Conservation (phyloP, 2,113 vertebrate genomes). For the Alosa alosa region DNA sequence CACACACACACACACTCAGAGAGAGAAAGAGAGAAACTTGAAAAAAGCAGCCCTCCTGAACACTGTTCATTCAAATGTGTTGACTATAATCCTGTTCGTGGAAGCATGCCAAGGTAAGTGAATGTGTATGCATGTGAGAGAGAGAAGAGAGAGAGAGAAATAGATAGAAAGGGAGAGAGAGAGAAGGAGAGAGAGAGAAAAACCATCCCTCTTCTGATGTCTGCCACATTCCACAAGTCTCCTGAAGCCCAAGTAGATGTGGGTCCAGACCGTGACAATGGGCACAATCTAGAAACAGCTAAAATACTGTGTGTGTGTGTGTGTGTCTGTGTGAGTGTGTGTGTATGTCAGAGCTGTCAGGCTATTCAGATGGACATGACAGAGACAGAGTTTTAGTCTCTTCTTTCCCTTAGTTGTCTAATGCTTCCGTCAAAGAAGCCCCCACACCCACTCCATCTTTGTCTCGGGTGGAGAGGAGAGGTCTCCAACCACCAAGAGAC, state of each 20-base stretch:
- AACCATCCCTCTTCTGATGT: background rate
- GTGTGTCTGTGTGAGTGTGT: too few relatives aligned
- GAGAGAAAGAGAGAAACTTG: background rate
- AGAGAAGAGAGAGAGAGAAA: background rate
- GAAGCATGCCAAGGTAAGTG: too few relatives aligned
- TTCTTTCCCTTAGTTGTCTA: background rate
- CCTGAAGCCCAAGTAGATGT: background rate
- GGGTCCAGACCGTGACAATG: background rate
- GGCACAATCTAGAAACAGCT: background rate
- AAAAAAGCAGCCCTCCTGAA: too few relatives aligned
- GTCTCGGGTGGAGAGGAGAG: background rate
- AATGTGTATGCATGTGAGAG: background rate
- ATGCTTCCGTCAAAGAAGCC: background rate
- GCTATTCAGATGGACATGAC: background rate
- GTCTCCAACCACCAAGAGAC: background rate
- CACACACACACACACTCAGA: background rate
- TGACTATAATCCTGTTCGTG: too few relatives aligned
- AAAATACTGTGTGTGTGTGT: background rate
- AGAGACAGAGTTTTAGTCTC: too few relatives aligned
- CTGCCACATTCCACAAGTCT: conserved; percentile 1
- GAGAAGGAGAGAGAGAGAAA: background rate
- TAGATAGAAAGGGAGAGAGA: background rate
- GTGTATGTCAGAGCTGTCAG: background rate
- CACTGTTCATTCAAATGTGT: too few relatives aligned
- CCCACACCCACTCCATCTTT: background rate